These are phyloP conservation scores for Prietella phreatophila DNA, from an alignment of 2,113 vertebrate genomes.

Conservation along the genomic window DNA sequence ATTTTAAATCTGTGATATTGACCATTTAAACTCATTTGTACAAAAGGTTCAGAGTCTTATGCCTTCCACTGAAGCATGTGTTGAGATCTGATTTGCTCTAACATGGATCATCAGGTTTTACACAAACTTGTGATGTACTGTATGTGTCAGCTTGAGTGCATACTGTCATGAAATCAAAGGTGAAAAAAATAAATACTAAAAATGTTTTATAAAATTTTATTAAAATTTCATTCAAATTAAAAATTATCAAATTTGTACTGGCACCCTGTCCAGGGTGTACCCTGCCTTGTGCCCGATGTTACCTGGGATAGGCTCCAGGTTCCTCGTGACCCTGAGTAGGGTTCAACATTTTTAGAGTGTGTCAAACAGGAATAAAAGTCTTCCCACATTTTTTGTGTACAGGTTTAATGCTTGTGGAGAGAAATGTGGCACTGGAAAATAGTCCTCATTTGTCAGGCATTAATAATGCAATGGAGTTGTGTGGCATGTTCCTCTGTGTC, in stretches of 20 bases:
- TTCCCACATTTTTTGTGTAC: conserved; percentile 44
- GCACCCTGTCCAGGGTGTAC: no score
- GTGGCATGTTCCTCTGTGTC: neutral
- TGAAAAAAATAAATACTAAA: no score
- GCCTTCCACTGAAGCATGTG: neutral
- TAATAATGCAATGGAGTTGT: conserved; percentile 35
- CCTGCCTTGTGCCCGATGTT: no score
- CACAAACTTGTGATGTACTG: neutral
- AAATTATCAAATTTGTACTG: no score
- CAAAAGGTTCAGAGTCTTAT: no score
- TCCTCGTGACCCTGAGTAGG: no score
- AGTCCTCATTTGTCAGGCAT: conserved; percentile 68
- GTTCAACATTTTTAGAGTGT: neutral
- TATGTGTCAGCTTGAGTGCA: neutral
- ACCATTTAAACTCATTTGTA: no score
- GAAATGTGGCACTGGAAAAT: conserved; percentile 61
- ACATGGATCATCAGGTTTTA: neutral
- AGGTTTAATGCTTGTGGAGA: conserved; percentile 67
- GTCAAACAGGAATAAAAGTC: neutral
- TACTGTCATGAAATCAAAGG: neutral
- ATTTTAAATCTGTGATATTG: neutral
- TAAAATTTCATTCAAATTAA: no score
- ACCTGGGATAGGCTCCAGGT: no score
- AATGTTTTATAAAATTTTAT: no score
- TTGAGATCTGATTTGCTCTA: neutral